Base-by-base conservation (phyloP, 2,797 vertebrate species). In the Mallotus villosus region DNA sequence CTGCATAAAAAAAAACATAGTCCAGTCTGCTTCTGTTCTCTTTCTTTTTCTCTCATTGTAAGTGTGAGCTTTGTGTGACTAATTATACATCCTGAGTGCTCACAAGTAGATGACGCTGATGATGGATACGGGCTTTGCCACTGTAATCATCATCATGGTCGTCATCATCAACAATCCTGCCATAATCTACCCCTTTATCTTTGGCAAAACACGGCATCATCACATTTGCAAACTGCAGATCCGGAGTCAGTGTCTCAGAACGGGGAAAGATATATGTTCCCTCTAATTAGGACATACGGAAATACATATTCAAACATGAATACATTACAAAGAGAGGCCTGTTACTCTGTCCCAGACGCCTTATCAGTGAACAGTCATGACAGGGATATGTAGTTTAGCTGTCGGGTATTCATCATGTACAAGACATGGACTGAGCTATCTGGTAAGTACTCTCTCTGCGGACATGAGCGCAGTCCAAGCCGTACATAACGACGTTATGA, bases 61-160 rank as follows among this genome's bases (percentile, higher is more conserved):
- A 61, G 49, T 34, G 66, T 66, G 83, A 51, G 41, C 66, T 57
- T 72, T 77, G 62, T 78, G 74, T 81, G 72, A 87, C 68, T 77
- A 82, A 88, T 84, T 76, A 71, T 74, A 34, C 41, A 46, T 46
- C 41, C 41, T 46, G 41, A 46, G 12, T 12, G 41, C 63, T 37
- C 66, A 72, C 69, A 75, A 81, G 68, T 41, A 74, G 53, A 81
- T 75, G 79, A 84, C 61, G 72, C 74, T 0, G 4, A 79, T 85
- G 78, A 88, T 87, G 82, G 76, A 88, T 87, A 78, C 41, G 66
- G 61, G 73, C 46, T 79, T 66, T 72, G 65, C 75, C 11, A 61
- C 14, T 77, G 68, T 84, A 81, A 86, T 85, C 81, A 83, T 87
- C 75, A 85, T 87, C 76, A 78, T 79, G 80, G 71, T 79, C 82